Evolutionary conservation across 2,888 invertebrate genomes (phyloP).

Genomic region (Thera britannica): DNA sequence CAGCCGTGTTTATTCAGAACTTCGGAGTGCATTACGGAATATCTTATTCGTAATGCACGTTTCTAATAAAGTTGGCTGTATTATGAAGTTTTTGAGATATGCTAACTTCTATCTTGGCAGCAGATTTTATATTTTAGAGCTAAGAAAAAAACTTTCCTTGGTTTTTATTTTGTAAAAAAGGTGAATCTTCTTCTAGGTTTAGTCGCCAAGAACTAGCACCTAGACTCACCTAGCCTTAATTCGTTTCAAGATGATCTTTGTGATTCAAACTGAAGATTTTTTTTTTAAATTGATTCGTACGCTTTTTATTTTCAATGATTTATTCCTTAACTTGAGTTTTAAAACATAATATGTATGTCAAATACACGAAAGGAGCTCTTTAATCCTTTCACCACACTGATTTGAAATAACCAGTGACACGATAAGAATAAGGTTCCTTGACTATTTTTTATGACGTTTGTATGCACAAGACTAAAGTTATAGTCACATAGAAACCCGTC

Average conservation of each 20-base stretch:
- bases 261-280: too few relatives aligned
- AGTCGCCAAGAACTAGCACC: too few relatives aligned
- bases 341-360: too few relatives aligned
- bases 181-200: too few relatives aligned
- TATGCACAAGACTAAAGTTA: constrained; percentile 6
- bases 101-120: constrained; percentile 16
- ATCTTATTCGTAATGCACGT: constrained; percentile 48
- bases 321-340: too few relatives aligned
- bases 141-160: not conserved
- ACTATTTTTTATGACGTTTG: not conserved
- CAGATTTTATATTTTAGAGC: constrained; percentile 5
- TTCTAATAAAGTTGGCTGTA: constrained; percentile 41
- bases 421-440: not conserved
- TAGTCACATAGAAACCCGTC: constrained; percentile 19
- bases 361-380: too few relatives aligned
- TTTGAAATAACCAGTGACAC: too few relatives aligned
- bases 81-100: constrained; percentile 39
- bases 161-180: not conserved
- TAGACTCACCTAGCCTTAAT: too few relatives aligned
- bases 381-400: too few relatives aligned
- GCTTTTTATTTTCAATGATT: too few relatives aligned
- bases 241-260: too few relatives aligned
- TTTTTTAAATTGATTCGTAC: too few relatives aligned
- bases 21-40: constrained; percentile 58
- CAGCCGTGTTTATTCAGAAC: constrained; percentile 65